Conservation (phyloP, 2,113 vertebrate species). For the Menura novaehollandiae region DNA sequence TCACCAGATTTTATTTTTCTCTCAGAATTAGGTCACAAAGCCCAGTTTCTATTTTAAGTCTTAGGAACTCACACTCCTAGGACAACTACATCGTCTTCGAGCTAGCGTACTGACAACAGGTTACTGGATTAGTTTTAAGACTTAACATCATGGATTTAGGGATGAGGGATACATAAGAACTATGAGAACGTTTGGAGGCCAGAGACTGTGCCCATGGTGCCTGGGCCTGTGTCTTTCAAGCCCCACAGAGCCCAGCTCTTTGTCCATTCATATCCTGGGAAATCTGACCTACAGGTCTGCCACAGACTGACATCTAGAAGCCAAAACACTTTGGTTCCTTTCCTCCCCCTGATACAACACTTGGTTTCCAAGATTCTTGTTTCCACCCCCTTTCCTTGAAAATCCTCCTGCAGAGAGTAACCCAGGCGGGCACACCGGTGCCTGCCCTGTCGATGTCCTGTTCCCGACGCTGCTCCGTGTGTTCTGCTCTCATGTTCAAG, state of each 20-base stretch:
- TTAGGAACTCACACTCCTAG: neutral
- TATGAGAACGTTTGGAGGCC: neutral
- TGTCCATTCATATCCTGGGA: accelerated
- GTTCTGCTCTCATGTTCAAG: neutral
- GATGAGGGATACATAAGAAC: accelerated
- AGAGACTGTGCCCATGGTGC: accelerated
- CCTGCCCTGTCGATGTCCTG: accelerated
- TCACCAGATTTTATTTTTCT: neutral
- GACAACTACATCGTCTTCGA: neutral
- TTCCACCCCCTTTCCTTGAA: neutral
- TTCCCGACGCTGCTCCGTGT: accelerated
- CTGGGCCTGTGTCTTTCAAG: neutral
- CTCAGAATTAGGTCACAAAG: neutral
- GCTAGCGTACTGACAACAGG: neutral
- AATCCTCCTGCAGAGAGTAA: neutral
- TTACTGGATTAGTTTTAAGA: neutral
- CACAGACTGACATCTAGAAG: neutral
- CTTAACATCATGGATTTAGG: neutral
- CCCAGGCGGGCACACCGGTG: accelerated
- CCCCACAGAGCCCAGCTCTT: accelerated
- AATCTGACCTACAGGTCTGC: neutral
- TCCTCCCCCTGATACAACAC: accelerated
- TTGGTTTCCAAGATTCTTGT: neutral
- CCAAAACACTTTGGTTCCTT: neutral
- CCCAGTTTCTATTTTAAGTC: neutral